These are phyloP conservation scores for Sterna hirundo DNA, from an alignment of 2,113 vertebrate genomes.

Conservation along the genomic window DNA sequence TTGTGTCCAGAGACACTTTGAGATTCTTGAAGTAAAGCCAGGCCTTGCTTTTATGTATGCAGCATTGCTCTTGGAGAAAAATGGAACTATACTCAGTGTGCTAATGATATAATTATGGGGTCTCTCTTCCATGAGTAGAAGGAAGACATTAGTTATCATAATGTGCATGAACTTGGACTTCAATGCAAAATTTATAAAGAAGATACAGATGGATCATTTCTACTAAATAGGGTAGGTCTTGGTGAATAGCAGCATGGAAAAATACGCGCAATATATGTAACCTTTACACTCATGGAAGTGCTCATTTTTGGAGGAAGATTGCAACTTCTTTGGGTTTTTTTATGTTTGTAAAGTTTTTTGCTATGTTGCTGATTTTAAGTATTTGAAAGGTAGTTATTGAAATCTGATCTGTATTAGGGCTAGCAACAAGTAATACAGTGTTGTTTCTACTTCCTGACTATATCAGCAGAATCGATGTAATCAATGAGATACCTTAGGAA, in stretches of 20 bases:
- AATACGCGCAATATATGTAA: neutral
- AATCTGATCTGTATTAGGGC: neutral
- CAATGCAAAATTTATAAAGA: slow-evolving; percentile 32
- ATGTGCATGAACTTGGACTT: slow-evolving; percentile 30
- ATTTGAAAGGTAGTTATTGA: neutral
- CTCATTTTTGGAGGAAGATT: neutral
- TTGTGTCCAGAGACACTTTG: neutral
- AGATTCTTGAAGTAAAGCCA: neutral
- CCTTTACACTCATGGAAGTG: neutral
- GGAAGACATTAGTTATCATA: slow-evolving; percentile 25
- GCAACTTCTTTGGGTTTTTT: neutral
- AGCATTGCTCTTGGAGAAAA: slow-evolving; percentile 3
- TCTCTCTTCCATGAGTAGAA: neutral
- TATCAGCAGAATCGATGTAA: neutral
- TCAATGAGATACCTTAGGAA: neutral
- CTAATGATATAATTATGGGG: slow-evolving; percentile 45
- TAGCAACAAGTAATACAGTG: neutral
- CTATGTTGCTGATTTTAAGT: neutral
- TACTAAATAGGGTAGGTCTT: neutral
- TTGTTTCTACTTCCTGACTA: neutral
- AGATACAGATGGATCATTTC: neutral
- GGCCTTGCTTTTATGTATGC: neutral
- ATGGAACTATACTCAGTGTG: neutral
- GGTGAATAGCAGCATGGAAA: neutral
- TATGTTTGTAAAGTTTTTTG: neutral